A percentile compares a stretch with the other conserved stretches of the same genome.
phyloP scores from a whole-genome alignment of 2,797 vertebrate species.

The Urosaurus nigricauda region DNA sequence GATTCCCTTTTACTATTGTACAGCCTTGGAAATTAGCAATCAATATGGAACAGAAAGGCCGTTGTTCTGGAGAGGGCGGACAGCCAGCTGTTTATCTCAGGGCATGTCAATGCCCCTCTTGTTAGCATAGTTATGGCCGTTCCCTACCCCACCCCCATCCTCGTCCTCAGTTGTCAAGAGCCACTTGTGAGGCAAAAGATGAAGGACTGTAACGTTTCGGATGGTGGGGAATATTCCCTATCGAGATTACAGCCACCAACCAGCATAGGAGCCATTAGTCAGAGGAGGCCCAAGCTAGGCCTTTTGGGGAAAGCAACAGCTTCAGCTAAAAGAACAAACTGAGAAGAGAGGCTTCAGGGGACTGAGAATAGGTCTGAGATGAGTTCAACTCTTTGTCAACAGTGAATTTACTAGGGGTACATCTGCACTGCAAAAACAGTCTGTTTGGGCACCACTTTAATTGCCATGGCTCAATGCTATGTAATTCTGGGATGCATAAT shows the following conservation, averaged over 20 bases:
- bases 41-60: slow-evolving; percentile 74
- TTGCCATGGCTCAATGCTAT: too few relatives aligned
- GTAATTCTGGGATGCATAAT: too few relatives aligned
- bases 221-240: slow-evolving; percentile 34
- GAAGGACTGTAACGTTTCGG: slow-evolving; percentile 48
- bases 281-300: neutral
- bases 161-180: slow-evolving; percentile 26
- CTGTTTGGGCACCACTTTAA: too few relatives aligned
- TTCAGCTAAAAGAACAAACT: too few relatives aligned
- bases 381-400: neutral
- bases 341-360: neutral
- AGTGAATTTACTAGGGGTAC: too few relatives aligned
- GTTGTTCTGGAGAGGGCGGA: slow-evolving; percentile 70
- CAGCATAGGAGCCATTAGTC: neutral
- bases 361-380: neutral
- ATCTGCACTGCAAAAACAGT: too few relatives aligned
- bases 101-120: slow-evolving; percentile 79
- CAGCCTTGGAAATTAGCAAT: slow-evolving; percentile 75
- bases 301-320: too few relatives aligned
- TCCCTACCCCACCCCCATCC: slow-evolving; percentile 59
- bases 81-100: slow-evolving; percentile 70
- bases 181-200: slow-evolving; percentile 21
- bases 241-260: slow-evolving; percentile 2
- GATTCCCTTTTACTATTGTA: slow-evolving; percentile 82
- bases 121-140: slow-evolving; percentile 57